Evolutionary conservation across 2,888 invertebrate genomes (phyloP), one percentile per base, ranked within the genome.

Genomic region (Scaeva pyrastri): DNA sequence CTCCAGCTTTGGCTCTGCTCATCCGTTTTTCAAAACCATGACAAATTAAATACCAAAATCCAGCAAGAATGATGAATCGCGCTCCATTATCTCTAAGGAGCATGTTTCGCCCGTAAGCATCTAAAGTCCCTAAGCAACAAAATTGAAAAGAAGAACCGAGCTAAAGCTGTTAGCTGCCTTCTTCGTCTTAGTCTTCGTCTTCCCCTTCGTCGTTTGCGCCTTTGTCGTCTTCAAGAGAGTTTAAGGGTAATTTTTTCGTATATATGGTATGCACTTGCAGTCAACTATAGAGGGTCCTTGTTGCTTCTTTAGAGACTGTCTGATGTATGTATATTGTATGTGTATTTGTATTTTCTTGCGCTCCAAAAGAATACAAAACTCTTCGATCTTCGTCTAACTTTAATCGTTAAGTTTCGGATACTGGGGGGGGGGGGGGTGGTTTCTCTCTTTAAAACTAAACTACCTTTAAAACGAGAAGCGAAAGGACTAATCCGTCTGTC

Each of bases 31-130:
- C 73, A 66, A 77, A 71, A 82, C 86, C 86, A 55, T 82, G 86
- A 86, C 86, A 86, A 86, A 86, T 86, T 86, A 86, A 86, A 86
- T 86, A 78, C 77, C 74, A 78, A 86, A 86, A 77, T 86, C 86
- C 77, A 82, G 77, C 73, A 78, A 81, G 86, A 86, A 86, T 82
- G 86, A 82, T 86, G 86, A 78, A 86, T 86, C 82, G 82, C 82
- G 82, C 58, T 66, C 77, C 77, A 86, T 86, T 86, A 86, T 86
- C 86, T 74, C 68, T 14, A 36, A n/a, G 41, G 58, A 70, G 45
- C 41, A 16, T 60, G 39, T 21, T 74, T 19, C 26, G n/a, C 19
- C 58, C 16, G 36, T 12, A 39, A 21, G 36, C 71, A 11, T 23
- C 21, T 39, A 50, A 26, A 31, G 21, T 12, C 73, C n/a, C 52